phyloP scores from a whole-genome alignment of 2,113 vertebrate genomes.

The Pogonocichla stellata region DNA sequence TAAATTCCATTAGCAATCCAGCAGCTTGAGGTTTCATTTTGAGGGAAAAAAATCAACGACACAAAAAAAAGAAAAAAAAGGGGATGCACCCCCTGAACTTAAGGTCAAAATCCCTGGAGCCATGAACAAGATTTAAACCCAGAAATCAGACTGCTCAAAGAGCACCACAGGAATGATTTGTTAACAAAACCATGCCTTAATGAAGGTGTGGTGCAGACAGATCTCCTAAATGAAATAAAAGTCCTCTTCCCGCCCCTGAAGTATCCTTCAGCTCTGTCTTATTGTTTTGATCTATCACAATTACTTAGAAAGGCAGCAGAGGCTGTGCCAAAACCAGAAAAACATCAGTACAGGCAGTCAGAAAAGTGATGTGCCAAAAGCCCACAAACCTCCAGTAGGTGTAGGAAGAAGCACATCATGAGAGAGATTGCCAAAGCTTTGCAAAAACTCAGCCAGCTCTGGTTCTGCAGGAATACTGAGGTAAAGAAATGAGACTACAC shows the following conservation, averaged over 20 bases:
- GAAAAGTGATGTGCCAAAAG: background rate
- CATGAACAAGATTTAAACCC: background rate
- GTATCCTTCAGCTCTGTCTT: background rate
- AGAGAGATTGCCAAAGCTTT: background rate
- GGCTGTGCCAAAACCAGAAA: background rate
- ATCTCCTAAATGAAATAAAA: background rate
- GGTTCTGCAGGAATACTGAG: background rate
- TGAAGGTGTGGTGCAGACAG: background rate
- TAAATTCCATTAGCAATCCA: conserved; percentile 45
- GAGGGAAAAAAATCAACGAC: fast-evolving
- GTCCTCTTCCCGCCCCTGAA: background rate
- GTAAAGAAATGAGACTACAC: background rate
- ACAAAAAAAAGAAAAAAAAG: too few relatives aligned
- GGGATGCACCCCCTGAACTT: fast-evolving
- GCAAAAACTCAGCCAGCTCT: background rate
- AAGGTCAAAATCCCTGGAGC: background rate
- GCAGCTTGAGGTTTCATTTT: background rate
- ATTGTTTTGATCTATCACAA: background rate
- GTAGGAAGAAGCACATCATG: background rate
- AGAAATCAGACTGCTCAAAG: background rate
- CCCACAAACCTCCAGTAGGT: background rate
- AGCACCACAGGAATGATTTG: background rate
- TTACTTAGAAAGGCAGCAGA: background rate
- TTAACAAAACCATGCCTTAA: background rate
- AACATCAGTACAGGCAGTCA: background rate